Base-by-base conservation (phyloP, 1,140 invertebrate genomes). In the Papilio xuthus region DNA sequence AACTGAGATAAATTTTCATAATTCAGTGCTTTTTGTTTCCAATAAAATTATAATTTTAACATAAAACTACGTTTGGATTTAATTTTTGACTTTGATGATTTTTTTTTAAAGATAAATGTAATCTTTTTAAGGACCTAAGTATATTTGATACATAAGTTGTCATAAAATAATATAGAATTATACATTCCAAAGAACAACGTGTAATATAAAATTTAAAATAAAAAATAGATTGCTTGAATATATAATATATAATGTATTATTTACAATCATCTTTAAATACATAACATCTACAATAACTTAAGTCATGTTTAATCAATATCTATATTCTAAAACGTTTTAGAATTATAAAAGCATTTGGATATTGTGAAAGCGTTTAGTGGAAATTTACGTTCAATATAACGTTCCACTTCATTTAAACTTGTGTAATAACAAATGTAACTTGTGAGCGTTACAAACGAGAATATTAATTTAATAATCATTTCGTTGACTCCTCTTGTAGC, bases 401-500 rank as follows among this genome's bases (percentile, higher is more conserved):
- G 70, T 71, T 42, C 32, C 70, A 71, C 41, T 71, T 71, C 70
- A 44, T 71, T 71, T 71, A 71, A 71, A 41, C 70, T 71, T 44
- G 32, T 44, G 20, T 41, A 3, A 20, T 71, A 71, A 71, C 32
- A n/a, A 37, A 69, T 69, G 67, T 37, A 69, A 37, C 4, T 69
- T 20, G 15, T 10, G 37, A 42, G 42, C 63, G 76, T 76, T 78
- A 69, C 79, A 78, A 80, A 79, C 78, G 75, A 53, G 60, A 32
- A 44, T 80, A 83, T 85, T 85, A 85, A 83, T 83, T 83, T 83
- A 84, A 84, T 82, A 82, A 76, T 81, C 0, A 83, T 84, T 81
- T 42, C 56, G 73, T 72, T 77, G 78, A 78, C 76, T 77, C 70
- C 81, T n/a, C n/a, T n/a, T 74, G 42, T 47, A 77, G 63, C 56